These are phyloP conservation scores for Drosophila guanche DNA, from an alignment of 1,140 invertebrate genomes.

Conservation along the genomic window DNA sequence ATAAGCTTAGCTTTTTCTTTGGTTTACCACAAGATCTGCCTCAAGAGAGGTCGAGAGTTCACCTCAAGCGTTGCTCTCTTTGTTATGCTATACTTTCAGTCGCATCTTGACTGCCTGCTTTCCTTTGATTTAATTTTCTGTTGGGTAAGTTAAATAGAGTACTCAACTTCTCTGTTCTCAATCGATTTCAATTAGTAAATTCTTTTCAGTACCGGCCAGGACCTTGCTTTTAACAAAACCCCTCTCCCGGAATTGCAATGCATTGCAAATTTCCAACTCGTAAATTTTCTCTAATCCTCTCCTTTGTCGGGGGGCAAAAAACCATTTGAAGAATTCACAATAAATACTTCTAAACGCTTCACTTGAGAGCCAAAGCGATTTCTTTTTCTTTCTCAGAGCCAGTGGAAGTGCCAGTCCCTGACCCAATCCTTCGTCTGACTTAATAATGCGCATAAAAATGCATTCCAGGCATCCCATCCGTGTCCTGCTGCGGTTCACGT, in stretches of 20 bases:
- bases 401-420: too few relatives aligned
- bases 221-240: slow-evolving; percentile 4
- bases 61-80: too few relatives aligned
- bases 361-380: slow-evolving; percentile 47
- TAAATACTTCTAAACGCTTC: slow-evolving; percentile 37
- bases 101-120: too few relatives aligned
- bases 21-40: too few relatives aligned
- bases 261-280: slow-evolving; percentile 24
- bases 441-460: slow-evolving; percentile 62
- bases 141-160: too few relatives aligned
- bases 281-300: neutral
- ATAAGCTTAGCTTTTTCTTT: too few relatives aligned
- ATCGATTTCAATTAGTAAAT: too few relatives aligned
- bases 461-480: slow-evolving; percentile 26
- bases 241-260: neutral
- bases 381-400: slow-evolving; percentile 10
- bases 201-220: neutral
- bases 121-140: too few relatives aligned
- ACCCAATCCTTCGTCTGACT: slow-evolving; percentile 5
- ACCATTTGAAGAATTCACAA: slow-evolving; percentile 34
- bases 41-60: too few relatives aligned
- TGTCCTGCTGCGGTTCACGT: slow-evolving; percentile 6
- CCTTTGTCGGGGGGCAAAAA: neutral
- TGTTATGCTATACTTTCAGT: too few relatives aligned
- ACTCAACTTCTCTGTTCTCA: too few relatives aligned